A percentile compares a stretch with the other conserved stretches of the same genome.
phyloP scores from a whole-genome alignment of 2,888 invertebrate species.

The Acrocyrtus sp. region DNA sequence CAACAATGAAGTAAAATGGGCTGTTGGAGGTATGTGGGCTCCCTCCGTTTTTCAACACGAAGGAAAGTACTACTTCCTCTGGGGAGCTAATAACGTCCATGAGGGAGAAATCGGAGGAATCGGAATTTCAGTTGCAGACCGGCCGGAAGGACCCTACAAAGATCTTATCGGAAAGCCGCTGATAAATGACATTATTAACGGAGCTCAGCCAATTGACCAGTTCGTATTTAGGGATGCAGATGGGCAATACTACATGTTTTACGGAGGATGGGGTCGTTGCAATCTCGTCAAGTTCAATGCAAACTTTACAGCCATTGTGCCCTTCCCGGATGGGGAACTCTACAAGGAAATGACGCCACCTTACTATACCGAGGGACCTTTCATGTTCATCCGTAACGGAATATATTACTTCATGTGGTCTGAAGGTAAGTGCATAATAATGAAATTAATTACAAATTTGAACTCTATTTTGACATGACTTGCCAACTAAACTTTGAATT shows the following conservation, averaged over 20 bases:
- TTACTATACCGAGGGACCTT: slow-evolving; percentile 53
- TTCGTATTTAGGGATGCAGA: slow-evolving; percentile 54
- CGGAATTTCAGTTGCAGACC: slow-evolving; percentile 45
- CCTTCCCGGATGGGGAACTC: slow-evolving; percentile 38
- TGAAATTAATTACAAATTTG: no score
- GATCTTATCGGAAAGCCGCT: slow-evolving; percentile 51
- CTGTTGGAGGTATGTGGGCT: slow-evolving; percentile 51
- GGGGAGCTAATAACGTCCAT: slow-evolving; percentile 53
- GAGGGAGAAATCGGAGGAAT: slow-evolving; percentile 53
- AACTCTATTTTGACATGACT: background rate
- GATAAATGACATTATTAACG: slow-evolving; percentile 50
- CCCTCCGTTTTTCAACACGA: slow-evolving; percentile 51
- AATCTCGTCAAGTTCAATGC: slow-evolving; percentile 49
- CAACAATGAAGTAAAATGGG: slow-evolving; percentile 49
- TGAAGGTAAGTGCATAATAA: slow-evolving; percentile 38
- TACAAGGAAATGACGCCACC: slow-evolving; percentile 57
- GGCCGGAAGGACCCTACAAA: slow-evolving; percentile 54
- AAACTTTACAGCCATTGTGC: slow-evolving; percentile 38
- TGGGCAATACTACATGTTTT: slow-evolving; percentile 54
- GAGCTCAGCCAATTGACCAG: slow-evolving; percentile 58
- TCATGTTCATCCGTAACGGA: slow-evolving; percentile 53
- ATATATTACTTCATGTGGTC: slow-evolving; percentile 59
- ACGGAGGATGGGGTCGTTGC: slow-evolving; percentile 57
- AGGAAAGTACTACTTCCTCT: slow-evolving; percentile 51
- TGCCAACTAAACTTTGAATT: background rate